Base-by-base conservation (phyloP, 2,888 invertebrate genomes). In the Ochropacha duplaris region DNA sequence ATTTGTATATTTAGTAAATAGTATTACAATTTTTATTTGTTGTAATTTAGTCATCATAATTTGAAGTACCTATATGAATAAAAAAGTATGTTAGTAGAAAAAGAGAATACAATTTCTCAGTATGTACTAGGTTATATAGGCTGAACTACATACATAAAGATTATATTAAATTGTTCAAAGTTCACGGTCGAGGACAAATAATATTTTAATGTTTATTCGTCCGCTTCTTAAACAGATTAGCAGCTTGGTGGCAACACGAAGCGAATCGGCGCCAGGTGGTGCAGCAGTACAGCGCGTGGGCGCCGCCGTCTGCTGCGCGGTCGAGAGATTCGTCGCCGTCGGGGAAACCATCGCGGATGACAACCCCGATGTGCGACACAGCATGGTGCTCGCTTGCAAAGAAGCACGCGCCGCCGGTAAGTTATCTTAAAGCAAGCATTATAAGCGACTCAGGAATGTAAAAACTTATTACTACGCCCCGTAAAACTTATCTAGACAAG, bases 301-400 rank as follows among this genome's bases (percentile, higher is more conserved):
- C 36, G 98, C 98, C 81, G 97, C 98, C 52, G 98, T 99, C 65
- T 98, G 98, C 90, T 95, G 98, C 81, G 99, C 99, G 56, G 98
- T 99, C 61, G 99, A 99, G 85, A 94, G 99, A 74, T 99, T 99
- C 94, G 99, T 99, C 73, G 97, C 98, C 50, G 99, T 99, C 68
- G 99, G 99, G 50, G 99, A 99, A 92, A 97, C 98, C 77, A 99
- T 99, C 83, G 99, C 99, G 54, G 99, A 99, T 90, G 99, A 99
- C 93, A 99, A 99, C 94, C 96, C 96, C 31, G 99, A 99, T 90
- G 98, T 99, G 71, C 96, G 98, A 73, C 96, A 97, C 81, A 99
- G 99, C 87, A 99, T 99, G 99, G 98, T 97, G 87, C 98, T 99
- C 77, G 99, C 99, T 26, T 99, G 99, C 92, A 98, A 97, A 83